These are phyloP conservation scores for Plagodis dolabraria DNA, from an alignment of 2,888 invertebrate genomes.

Conservation along the genomic window DNA sequence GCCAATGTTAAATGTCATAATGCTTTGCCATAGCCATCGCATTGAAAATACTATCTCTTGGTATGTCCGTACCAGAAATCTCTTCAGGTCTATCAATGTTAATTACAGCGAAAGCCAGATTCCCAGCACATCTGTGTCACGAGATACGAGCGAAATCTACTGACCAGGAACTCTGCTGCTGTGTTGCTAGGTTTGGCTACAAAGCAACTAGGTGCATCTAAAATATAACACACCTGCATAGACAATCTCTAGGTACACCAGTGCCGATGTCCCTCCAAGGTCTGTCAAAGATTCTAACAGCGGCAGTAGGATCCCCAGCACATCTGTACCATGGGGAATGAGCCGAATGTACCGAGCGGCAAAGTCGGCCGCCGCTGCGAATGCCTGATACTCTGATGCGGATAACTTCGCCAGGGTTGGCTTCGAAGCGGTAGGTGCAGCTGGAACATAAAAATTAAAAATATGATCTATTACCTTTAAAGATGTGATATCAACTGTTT, in stretches of 20 bases:
- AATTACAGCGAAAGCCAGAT: not conserved
- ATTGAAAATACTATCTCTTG: too few relatives aligned
- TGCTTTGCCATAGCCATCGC: too few relatives aligned
- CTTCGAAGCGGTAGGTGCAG: conserved; percentile 95
- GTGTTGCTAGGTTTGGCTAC: not conserved
- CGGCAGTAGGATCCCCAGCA: conserved; percentile 88
- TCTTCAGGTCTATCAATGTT: too few relatives aligned
- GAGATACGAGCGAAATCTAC: not conserved
- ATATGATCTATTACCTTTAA: not conserved
- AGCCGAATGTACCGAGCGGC: conserved; percentile 85
- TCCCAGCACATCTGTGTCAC: not conserved
- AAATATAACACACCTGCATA: conserved; percentile 86
- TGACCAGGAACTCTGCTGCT: too few relatives aligned
- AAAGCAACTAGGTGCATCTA: not conserved
- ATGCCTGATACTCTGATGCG: conserved; percentile 90
- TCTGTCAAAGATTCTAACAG: conserved; percentile 90
- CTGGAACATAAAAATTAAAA: conserved; percentile 66
- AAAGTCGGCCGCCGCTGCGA: conserved; percentile 85
- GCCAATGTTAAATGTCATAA: too few relatives aligned
- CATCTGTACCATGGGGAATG: conserved; percentile 90
- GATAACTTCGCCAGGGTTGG: conserved; percentile 91
- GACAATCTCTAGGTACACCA: conserved; percentile 90
- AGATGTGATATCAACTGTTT: too few relatives aligned
- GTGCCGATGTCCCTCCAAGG: conserved; percentile 87
- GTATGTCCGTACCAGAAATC: too few relatives aligned